Evolutionary conservation across 2,888 invertebrate genomes (phyloP), one percentile per base, ranked within the genome.

Genomic region (Drosophila hamatofila): DNA sequence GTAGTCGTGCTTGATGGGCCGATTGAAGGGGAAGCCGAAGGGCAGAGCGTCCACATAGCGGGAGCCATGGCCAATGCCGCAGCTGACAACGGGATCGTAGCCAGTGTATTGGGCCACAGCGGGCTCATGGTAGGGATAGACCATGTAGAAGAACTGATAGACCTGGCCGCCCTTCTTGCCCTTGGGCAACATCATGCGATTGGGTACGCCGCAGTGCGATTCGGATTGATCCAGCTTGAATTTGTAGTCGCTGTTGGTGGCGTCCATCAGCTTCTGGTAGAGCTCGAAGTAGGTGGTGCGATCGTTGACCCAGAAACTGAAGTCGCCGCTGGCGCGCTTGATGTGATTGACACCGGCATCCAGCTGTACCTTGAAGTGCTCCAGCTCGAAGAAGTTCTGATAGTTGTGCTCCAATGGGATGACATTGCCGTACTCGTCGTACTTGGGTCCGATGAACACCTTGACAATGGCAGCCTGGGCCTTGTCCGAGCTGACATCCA

Each of bases 21-120:
- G 95, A 91, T 97, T 96, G 91, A 97, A 94, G 80, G 97, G 97
- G 94, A 95, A 97, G 60, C 96, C 96, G 85, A 95, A 93, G 56
- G 96, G 94, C 91, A 94, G 94, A 69, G 74, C 48, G 64, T 92
- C 91, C 25, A 91, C 77, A 55, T 83, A 92, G 49, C 94, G 92
- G 66, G 93, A 92, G 3, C 94, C 93, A 23, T 93, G 91, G 6
- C 93, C 94, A 35, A 94, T 83, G 27, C 94, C 94, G 68, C 94
- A 93, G 55, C 94, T 93, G 59, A 94, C 70, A 55, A 93, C 85
- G 18, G 94, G 93, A 75, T 94, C 94, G 82, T 93, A 94, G 11
- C 92, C 92, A 90, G 94, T 93, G 68, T 92, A 93, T 59, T 92
- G 92, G 8, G 92, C 90, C 9, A 93, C 92, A 39, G 92, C 92